Evolutionary conservation across 2,113 vertebrate species (phyloP), one percentile per base, ranked within the genome.

Genomic region (Eretmochelys imbricata): DNA sequence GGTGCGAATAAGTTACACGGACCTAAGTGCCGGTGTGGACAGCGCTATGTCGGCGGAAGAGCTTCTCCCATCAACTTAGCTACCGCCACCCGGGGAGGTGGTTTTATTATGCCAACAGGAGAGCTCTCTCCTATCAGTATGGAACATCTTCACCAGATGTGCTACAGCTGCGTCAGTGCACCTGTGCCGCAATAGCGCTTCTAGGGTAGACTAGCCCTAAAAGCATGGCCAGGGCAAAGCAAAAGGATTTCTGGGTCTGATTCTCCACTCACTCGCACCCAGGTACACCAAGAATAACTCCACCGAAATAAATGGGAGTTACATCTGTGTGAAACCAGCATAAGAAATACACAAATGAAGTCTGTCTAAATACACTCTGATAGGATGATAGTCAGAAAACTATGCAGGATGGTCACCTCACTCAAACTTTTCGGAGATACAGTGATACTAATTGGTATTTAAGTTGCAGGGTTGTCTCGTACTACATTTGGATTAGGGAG

Each of bases 341-440:
- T 50, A 57, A 65, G 54, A 35, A 65, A 84, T 31, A 49, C 5
- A 4, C 82, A 65, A 24, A 20, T 0, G 0, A 80, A 79, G 10
- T 2, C 48, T 12, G 8, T 0, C 0, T 35, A 65, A 59, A 65
- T 20, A 20, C 12, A 22, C 4, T 12, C 4, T 19, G 0, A 0
- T 35, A 49, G 69, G 25, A 72, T 19, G 4, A 65, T 6, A 72
- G 8, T 31, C 53, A 25, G 25, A 48, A 10, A 0, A 10, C 19
- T 38, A 72, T 38, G 65, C 19, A 38, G 17, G 65, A 72, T 38
- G n/a, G 65, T 72, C 65, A 22, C 19, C 75, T 80, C 10, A 0
- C 25, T 80, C 54, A 1, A 0, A 27, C n/a, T 35, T 31, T 38
- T 72, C 0, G 0, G 81, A 46, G 55, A 25, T 2, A 0, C 72